Base-by-base conservation (phyloP, 2,797 vertebrate genomes). In the Taeniopygia guttata region DNA sequence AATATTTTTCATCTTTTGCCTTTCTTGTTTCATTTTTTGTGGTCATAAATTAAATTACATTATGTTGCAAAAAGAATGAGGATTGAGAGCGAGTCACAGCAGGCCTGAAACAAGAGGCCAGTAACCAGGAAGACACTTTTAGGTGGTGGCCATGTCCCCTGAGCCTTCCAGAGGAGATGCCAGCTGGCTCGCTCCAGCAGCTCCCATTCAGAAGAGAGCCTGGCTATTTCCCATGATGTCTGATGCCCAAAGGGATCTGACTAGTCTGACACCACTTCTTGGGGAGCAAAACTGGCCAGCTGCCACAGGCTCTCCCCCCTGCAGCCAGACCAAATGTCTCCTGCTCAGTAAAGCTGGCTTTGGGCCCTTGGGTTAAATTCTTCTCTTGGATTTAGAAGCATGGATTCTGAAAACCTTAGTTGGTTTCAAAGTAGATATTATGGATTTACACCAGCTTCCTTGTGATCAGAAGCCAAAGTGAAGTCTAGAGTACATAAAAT, bases 1-100 rank as follows among this genome's bases (percentile, higher is more conserved):
- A 95, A 55, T 75, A 90, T 95, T 97, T 96, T 94, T 91, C 82
- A 91, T 96, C 62, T 94, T 90, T 67, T 93, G 56, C 56, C 80
- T 90, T 96, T 91, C 89, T 86, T 74, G 49, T 70, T 94, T 76
- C 48, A 55, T 68, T 90, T 88, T 72, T 76, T 78, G 67, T 82
- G 88, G 66, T 79, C 70, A 88, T 90, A 93, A 93, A 94, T 96
- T 85, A 75, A 70, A 91, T 86, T 84, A 46, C 32, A 27, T 89
- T 63, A 46, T 38, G 25, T 56, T 84, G 54, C 34, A 42, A 68
- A 90, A 88, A 73, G 69, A 90, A 78, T 25, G 15, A 88, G 49
- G 49, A 56, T 29, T 51, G 36, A 82, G 14, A 87, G 42, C 18
- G 10, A 92, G 78, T 46, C 52, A 43, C 16, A 36, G 67, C 48